Evolutionary conservation across 1,140 invertebrate genomes (phyloP), one percentile per base, ranked within the genome.

Genomic region (Arctopsyche grandis): DNA sequence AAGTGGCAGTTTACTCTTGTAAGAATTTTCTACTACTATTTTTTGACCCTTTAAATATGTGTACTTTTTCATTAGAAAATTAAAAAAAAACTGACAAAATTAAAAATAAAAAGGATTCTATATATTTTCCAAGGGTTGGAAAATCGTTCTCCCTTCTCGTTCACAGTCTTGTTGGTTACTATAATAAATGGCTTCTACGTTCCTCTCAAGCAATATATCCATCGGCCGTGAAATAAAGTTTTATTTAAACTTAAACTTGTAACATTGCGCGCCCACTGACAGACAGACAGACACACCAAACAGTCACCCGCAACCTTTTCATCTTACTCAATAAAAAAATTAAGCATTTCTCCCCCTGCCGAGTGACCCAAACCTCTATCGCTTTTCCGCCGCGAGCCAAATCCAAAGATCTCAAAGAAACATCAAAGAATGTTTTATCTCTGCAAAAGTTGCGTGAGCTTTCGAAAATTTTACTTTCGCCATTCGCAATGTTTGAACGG

Each of bases 201-300:
- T 81, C 46, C 77, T 75, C 58, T 76, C 73, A 58, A 46, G 70
- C 80, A 81, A 78, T 80, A 78, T 78, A 80, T 81, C 76, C 48
- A 81, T 81, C 56, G 71, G 44, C 24, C 29, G 46, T 46, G 66
- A 81, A 78, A 80, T 69, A 75, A 76, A 81, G 80, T 81, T 78
- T 75, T 81, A 81, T 81, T 78, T 78, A 75, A 78, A 81, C 24
- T 77, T 70, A 77, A 69, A 48, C 71, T 44, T 21, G 63, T 29
- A 56, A 75, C 43, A 73, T 73, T n/a, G n/a, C 71, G 71, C 4
- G 46, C 29, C 69, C 38, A 38, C 26, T 48, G n/a, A n/a, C n/a
- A n/a, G n/a, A 46, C 26, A 46, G 12, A 46, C 19, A 44, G 24
- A 46, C n/a, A 16, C 44, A 48, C 19, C 1, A 10, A 21, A 1